Percentiles rank a stretch among this genome's conserved stretches.
Evolutionary conservation across 2,113 vertebrate genomes (phyloP).

Genomic region (Charina bottae): DNA sequence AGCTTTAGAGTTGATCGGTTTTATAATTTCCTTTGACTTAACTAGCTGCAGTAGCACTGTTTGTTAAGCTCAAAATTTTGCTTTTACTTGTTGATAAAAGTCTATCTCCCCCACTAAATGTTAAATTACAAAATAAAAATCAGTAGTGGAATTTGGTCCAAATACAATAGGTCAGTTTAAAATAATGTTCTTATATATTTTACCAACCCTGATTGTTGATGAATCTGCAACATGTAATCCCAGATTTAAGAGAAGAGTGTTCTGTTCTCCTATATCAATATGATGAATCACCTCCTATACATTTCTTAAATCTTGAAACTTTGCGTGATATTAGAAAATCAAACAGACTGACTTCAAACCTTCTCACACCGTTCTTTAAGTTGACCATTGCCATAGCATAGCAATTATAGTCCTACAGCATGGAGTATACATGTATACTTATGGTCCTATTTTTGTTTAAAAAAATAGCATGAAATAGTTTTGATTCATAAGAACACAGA

Average conservation of each 20-base stretch:
- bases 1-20: too few species aligned
- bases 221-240: background rate
- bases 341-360: background rate
- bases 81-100: too few species aligned
- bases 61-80: too few species aligned
- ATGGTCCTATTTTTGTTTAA: background rate
- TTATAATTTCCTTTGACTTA: too few species aligned
- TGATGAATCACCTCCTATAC: background rate
- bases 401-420: background rate
- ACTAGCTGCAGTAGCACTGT: too few species aligned
- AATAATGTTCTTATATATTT: background rate
- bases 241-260: background rate
- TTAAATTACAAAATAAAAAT: background rate
- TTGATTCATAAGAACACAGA: background rate
- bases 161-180: background rate
- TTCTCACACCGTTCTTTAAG: background rate
- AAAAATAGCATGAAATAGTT: background rate
- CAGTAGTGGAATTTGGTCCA: background rate
- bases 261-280: background rate
- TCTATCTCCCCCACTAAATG: too few species aligned
- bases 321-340: conserved; percentile 2
- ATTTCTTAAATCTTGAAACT: background rate
- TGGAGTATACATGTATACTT: background rate
- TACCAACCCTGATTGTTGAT: background rate
- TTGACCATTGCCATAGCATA: background rate